phyloP scores from a whole-genome alignment of 1,140 invertebrate species.

The Frieseomelitta varia region DNA sequence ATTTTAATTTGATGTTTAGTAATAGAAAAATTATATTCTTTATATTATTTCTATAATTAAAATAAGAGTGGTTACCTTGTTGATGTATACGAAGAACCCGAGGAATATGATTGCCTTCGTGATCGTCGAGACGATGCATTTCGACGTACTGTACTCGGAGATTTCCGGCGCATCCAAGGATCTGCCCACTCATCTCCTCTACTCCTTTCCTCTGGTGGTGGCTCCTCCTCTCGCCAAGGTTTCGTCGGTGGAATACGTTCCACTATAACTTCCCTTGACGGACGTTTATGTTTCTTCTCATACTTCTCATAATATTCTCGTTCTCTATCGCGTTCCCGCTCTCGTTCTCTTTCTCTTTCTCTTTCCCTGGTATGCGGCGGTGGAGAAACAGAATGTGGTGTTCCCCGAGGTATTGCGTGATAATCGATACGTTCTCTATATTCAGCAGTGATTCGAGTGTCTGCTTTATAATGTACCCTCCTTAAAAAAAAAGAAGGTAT shows the following conservation, averaged over 20 bases:
- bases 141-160: slow-evolving; percentile 83
- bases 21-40: neutral
- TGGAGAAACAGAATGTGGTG: slow-evolving; percentile 76
- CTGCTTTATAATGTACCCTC: slow-evolving; percentile 78
- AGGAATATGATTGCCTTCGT: slow-evolving; percentile 86
- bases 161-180: slow-evolving; percentile 94
- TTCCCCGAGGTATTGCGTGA: slow-evolving; percentile 72
- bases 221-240: slow-evolving; percentile 78
- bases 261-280: slow-evolving; percentile 90
- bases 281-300: slow-evolving; percentile 84
- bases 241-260: slow-evolving; percentile 86
- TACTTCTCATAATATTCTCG: slow-evolving; percentile 81
- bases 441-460: slow-evolving; percentile 71
- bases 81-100: slow-evolving; percentile 89
- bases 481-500: slow-evolving; percentile 49
- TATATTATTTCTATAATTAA: neutral
- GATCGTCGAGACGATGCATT: slow-evolving; percentile 81
- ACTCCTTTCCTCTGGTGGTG: slow-evolving; percentile 75
- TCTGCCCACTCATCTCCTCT: slow-evolving; percentile 95
- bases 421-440: slow-evolving; percentile 79
- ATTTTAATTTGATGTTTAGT: neutral
- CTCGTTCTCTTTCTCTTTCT: slow-evolving; percentile 74
- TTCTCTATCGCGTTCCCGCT: slow-evolving; percentile 78
- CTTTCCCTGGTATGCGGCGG: slow-evolving; percentile 75
- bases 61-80: slow-evolving; percentile 83